These are phyloP conservation scores for Carassius auratus DNA, from an alignment of 2,113 vertebrate species.

Conservation along the genomic window DNA sequence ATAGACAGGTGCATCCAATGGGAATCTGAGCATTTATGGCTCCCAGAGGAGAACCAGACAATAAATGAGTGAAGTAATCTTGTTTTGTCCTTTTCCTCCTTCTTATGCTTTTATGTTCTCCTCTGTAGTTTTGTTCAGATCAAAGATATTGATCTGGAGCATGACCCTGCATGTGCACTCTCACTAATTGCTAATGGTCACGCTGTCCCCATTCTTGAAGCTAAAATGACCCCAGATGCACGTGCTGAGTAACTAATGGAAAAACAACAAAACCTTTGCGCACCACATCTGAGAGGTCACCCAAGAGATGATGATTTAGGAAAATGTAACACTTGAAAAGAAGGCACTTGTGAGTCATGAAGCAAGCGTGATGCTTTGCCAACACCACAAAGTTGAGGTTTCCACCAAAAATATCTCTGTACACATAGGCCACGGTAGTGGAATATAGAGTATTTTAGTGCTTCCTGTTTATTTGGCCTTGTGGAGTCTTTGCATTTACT, in stretches of 20 bases:
- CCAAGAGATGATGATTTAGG: slow-evolving; percentile 3
- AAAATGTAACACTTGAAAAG: neutral
- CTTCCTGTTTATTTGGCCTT: slow-evolving; percentile 49
- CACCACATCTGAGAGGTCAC: neutral
- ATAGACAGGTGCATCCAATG: neutral
- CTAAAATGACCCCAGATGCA: neutral
- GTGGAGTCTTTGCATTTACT: slow-evolving; percentile 30
- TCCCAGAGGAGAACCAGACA: neutral
- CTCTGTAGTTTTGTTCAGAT: neutral
- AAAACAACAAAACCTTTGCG: slow-evolving; percentile 6
- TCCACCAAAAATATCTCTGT: neutral
- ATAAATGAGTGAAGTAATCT: neutral
- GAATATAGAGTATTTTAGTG: slow-evolving; percentile 23
- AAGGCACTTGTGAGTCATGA: neutral
- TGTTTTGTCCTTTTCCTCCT: slow-evolving; percentile 8
- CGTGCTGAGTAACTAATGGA: neutral
- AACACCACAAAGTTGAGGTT: slow-evolving; percentile 10
- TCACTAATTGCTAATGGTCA: slow-evolving; percentile 23
- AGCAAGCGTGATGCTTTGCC: neutral
- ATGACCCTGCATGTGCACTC: slow-evolving; percentile 2
- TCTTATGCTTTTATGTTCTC: neutral
- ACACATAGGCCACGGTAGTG: neutral
- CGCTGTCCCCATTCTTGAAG: slow-evolving; percentile 20
- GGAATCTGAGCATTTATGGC: neutral
- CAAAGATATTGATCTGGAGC: slow-evolving; percentile 16